Evolutionary conservation across 2,797 vertebrate genomes (phyloP), one percentile per base, ranked within the genome.

Genomic region (Crocidura indochinensis): DNA sequence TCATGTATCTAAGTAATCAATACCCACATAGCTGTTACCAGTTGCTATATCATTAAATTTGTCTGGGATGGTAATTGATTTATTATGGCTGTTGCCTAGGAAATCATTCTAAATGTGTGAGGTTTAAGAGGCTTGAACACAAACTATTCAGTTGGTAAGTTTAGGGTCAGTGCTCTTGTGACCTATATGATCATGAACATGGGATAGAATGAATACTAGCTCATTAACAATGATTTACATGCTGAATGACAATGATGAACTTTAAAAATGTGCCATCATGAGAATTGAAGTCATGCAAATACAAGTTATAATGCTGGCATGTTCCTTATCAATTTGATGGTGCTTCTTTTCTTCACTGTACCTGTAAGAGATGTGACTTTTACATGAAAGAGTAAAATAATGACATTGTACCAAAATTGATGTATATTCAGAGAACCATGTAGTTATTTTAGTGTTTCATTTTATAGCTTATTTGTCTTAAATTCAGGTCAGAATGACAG

Each of bases 1-100:
- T 96, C 94, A 94, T 88, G 96, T 73, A 96, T 84, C 82, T 94
- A 80, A 91, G 89, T 88, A 96, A 97, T 98, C 95, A 92, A 93
- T 97, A 96, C 76, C 90, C 97, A 95, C 95, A 96, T 91, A 97
- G 82, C 46, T 67, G 71, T 20, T 96, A 94, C 95, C 96, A 95
- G 91, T 60, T 95, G 74, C 22, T 80, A 96, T 95, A 97, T 89
- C 94, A 93, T 74, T 76, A 96, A 97, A 96, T 95, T 49, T 77
- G 96, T 92, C 79, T 95, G 65, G 74, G 91, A 92, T 93, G 97
- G 94, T 60, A 96, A 95, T 88, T 88, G 67, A 95, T 95, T 96
- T 93, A 73, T 86, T 96, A 67, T 17, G n/a, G 88, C 64, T 73
- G 38, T 93, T 97, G 95, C 95, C 94, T 75, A 93, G n/a, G 46